Percentiles rank a stretch among this genome's conserved stretches.
These are phyloP conservation scores for Plemyria rubiginata DNA, from an alignment of 2,888 invertebrate species.

Conservation along the genomic window DNA sequence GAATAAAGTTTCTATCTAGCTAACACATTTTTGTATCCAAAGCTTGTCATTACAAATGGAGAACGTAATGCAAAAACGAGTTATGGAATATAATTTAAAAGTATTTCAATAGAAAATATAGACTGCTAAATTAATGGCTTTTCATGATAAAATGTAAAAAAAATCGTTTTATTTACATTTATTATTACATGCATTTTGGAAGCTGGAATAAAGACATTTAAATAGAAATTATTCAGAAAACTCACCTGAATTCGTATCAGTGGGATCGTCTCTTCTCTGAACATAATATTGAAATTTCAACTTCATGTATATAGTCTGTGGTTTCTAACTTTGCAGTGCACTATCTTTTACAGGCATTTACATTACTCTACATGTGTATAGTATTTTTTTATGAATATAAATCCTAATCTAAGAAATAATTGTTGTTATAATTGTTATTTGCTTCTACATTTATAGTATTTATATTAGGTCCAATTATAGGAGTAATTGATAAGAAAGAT, in stretches of 20 bases:
- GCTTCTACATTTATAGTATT: too few relatives aligned
- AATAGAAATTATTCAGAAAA: conserved; percentile 30
- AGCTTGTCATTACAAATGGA: too few relatives aligned
- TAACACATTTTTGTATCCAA: too few relatives aligned
- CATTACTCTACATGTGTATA: conserved; percentile 44
- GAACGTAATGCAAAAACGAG: neutral
- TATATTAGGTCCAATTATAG: too few relatives aligned
- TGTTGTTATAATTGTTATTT: too few relatives aligned
- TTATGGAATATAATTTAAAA: neutral
- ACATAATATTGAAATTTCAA: conserved; percentile 61
- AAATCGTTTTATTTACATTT: neutral
- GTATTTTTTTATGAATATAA: neutral
- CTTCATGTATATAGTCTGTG: conserved; percentile 34
- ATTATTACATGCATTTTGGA: conserved; percentile 1
- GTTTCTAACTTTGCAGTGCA: conserved; percentile 24
- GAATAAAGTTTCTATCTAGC: too few relatives aligned
- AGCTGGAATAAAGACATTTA: conserved; percentile 5
- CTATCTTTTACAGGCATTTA: conserved; percentile 61
- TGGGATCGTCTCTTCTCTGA: conserved; percentile 77
- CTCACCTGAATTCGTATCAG: conserved; percentile 80
- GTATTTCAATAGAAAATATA: neutral
- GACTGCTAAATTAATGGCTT: neutral
- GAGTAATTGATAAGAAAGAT: too few relatives aligned
- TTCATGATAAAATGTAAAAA: neutral
- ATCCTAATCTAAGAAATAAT: too few relatives aligned